Evolutionary conservation across 2,113 vertebrate species (phyloP), one percentile per base, ranked within the genome.

Genomic region (Mixornis gularis): DNA sequence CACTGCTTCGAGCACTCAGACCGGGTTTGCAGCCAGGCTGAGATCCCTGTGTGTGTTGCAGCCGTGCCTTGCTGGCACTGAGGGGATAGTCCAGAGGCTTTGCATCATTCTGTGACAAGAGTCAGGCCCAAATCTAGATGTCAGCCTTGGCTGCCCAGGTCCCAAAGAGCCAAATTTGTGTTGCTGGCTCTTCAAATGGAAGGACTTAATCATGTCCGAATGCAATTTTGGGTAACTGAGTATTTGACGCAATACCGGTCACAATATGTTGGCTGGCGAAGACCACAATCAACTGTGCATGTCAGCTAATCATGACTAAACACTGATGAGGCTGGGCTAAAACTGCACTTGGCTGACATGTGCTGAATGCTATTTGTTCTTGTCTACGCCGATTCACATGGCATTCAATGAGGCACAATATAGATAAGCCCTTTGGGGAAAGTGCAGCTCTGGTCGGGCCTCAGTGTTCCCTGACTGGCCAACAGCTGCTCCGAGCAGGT

Each of bases 291-390:
- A 95, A 93, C 89, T 60, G 30, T 83, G 91, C 79, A 5, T 78
- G 93, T 94, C 93, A 93, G 87, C 94, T 95, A 94, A 92, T 91
- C 85, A 82, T 63, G 92, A 85, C 93, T 94, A 93, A 93, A 91
- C 91, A 87, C 79, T 92, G 95, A 89, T 74, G 87, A 95, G 89
- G 81, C 85, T 85, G 59, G 81, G 78, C 74, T 95, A 52, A 92
- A 94, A 93, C 91, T 87, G 91, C 81, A 80, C 87, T 96, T 92
- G 93, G 91, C 92, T 94, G 91, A 95, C 78, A 88, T 91, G 81
- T 91, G 89, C 85, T 96, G 96, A 96, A 96, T 89, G 87, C 92
- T 94, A 52, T 95, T 96, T 96, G 89, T 94, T 94, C 94, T 93
- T 82, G 87, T 83, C 94, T 93, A 78, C 87, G 49, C 91, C 27